Evolutionary conservation across 1,140 invertebrate genomes (phyloP).

Genomic region (Hycleus cichorii): DNA sequence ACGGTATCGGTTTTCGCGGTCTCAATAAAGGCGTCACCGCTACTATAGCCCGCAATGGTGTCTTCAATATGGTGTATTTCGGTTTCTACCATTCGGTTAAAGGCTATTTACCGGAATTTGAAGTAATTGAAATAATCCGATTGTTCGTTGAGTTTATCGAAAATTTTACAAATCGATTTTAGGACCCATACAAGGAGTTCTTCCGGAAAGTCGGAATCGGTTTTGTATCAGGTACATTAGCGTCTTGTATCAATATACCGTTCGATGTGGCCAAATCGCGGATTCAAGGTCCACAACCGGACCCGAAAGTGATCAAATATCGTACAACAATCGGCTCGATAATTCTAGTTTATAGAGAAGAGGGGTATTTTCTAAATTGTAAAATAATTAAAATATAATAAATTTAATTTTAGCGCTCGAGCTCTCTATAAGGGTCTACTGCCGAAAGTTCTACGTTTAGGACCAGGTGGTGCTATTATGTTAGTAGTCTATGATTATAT

Average conservation of each 20-base stretch:
- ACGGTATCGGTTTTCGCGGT: constrained; percentile 70
- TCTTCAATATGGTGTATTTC: constrained; percentile 92
- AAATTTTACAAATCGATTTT: constrained; percentile 22
- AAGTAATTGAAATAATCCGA: constrained; percentile 42
- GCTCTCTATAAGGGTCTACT: constrained; percentile 87
- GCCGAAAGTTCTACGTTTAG: constrained; percentile 83
- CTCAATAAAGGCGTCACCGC: constrained; percentile 84
- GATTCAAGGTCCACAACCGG: constrained; percentile 85
- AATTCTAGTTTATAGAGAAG: constrained; percentile 68
- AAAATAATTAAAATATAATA: neutral
- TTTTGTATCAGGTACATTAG: constrained; percentile 75
- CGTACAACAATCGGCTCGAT: constrained; percentile 68
- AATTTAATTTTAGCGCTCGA: constrained; percentile 54
- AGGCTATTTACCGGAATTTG: constrained; percentile 59
- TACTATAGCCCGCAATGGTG: constrained; percentile 77
- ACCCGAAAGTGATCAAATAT: constrained; percentile 66
- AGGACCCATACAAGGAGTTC: constrained; percentile 65
- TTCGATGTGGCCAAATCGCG: constrained; percentile 94
- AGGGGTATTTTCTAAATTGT: constrained; percentile 59
- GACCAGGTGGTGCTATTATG: constrained; percentile 88
- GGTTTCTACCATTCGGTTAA: constrained; percentile 91
- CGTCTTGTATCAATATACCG: constrained; percentile 84
- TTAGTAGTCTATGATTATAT: constrained; percentile 78
- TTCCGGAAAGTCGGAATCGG: constrained; percentile 68
- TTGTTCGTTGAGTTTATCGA: neutral